Percentiles rank a stretch among this genome's conserved stretches.
Conservation (phyloP, 2,113 vertebrate genomes). For the Bos javanicus region DNA sequence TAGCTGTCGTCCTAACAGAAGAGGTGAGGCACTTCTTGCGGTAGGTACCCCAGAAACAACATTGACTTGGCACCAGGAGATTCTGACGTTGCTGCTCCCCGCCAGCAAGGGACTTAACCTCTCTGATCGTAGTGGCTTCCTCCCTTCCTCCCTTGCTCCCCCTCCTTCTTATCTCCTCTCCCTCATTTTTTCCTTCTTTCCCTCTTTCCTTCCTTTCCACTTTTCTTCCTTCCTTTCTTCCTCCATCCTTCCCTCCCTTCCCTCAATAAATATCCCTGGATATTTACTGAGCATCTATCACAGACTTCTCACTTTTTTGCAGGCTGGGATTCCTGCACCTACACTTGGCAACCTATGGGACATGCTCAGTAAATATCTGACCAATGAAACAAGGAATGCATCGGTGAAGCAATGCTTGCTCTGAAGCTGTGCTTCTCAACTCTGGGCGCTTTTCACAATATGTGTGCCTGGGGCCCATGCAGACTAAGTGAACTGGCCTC, state of each 20-base stretch:
- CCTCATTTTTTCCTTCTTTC: not conserved
- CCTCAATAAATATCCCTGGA: no score
- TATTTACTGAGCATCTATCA: not conserved
- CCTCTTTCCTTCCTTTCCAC: no score
- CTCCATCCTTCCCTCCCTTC: not conserved
- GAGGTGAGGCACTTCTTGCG: accelerated
- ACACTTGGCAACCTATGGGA: not conserved
- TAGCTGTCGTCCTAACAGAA: accelerated
- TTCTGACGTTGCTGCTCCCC: accelerated
- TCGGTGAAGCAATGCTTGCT: accelerated
- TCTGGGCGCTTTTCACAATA: not conserved
- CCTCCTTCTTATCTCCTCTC: not conserved
- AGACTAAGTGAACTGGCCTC: not conserved
- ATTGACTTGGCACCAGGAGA: accelerated
- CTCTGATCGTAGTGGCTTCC: not conserved
- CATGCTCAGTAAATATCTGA: not conserved
- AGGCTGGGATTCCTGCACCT: not conserved
- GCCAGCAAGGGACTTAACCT: not conserved
- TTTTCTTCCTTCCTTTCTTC: not conserved
- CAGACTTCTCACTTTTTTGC: not conserved
- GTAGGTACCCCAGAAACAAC: not conserved
- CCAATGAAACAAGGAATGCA: accelerated
- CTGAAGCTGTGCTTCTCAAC: not conserved
- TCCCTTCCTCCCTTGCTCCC: not conserved
- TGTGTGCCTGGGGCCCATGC: accelerated